Base-by-base conservation (phyloP, 2,888 invertebrate species). In the Chrysolina americana region DNA sequence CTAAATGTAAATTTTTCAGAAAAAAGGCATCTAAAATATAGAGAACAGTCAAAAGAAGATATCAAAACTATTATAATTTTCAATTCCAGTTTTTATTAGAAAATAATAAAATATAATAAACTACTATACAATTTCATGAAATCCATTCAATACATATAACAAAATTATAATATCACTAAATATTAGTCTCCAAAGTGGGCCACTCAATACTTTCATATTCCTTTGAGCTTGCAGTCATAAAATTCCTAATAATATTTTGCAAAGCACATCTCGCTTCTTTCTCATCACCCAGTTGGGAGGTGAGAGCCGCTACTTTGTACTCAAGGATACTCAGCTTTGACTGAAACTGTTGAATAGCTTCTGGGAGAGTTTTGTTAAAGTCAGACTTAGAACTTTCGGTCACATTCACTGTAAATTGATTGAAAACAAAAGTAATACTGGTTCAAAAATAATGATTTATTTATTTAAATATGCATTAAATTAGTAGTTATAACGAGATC, bases 201-300 rank as follows among this genome's bases (percentile, higher is more conserved):
- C 87, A 88, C 62, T 87, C 86, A 71, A 87, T 86, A 68, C 85
- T 85, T 63, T 81, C 83, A 70, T 82, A 79, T 73, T 88, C 88
- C 82, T 86, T 87, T 50, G 81, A 80, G 80, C 82, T 85, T 59
- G 76, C 70, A 56, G 79, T 74, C 70, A 87, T 73, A 80, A 84
- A 82, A 71, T 84, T 85, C 80, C 81, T 84, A 21, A 84, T 79
- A 72, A 83, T 82, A 36, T 73, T 76, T 56, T 79, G 79, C 73
- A 88, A 83, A 47, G 84, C 80, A 78, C 82, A 85, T 68, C 89
- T 82, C 53, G 88, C 87, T 70, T 85, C 82, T 41, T 85, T 83
- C 80, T 89, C 88, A 75, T 89, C 88, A 36, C 82, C 83, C 59
- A 89, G 78, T 76, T 88, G 86, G 19, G 85, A 79, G 13, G 86